Evolutionary conservation across 2,797 vertebrate genomes (phyloP), one percentile per base, ranked within the genome.

Genomic region (Taenioides sp.): DNA sequence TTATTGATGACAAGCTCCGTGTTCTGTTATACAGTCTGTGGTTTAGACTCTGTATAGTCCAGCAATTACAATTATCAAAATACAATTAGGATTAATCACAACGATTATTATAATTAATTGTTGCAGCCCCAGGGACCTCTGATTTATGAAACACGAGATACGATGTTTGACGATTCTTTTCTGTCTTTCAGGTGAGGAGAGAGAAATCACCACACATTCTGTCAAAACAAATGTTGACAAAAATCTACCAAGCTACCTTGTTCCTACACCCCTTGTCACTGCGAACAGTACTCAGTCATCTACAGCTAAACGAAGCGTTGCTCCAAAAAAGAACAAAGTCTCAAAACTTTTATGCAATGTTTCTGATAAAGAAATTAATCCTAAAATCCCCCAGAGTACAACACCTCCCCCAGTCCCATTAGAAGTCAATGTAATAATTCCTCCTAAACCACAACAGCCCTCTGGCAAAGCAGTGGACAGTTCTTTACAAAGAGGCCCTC

Each of bases 201-300:
- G 74, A 70, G 74, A 66, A 20, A 65, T 55, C 9, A 69, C 27
- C 0, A 66, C 79, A 40, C 77, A 85, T 47, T 25, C 64, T 28
- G 9, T 47, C 17, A 78, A 71, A 70, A 80, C 81, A 73, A 66
- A 50, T 20, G 62, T 49, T 43, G 82, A 82, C 23, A 52, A 66
- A 63, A 88, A 74, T 75, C 65, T 64, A 52, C 84, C 88, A 18
- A 82, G 84, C 76, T 91, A 84, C 70, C 76, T 92, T 73, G 89
- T 94, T 75, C 92, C 93, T 25, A 92, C 92, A 18, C 93, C 94
- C 47, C 50, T 94, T 62, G 80, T 91, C 61, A 25, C 91, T 65
- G 91, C 92, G 1, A 86, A 79, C 55, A 25, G 67, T 50, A 61
- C 74, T 34, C 12, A 67, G 0, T 28, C 47, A 62, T 61, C 81